Evolutionary conservation across 64 coral and sea anemone species (phyloP).

Genomic region (Montipora efflorescens): DNA sequence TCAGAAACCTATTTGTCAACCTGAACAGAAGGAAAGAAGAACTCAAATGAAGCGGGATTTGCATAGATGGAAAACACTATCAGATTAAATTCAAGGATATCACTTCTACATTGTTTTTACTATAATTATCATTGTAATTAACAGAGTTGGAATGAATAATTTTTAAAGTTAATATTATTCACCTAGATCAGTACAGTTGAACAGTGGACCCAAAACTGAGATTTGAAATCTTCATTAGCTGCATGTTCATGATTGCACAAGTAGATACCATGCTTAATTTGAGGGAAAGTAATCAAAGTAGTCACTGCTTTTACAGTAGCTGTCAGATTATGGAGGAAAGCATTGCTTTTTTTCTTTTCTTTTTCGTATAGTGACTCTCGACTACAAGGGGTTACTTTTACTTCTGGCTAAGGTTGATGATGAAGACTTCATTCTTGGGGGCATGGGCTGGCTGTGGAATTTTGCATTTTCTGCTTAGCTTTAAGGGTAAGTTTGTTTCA

Average conservation of each 20-base stretch:
- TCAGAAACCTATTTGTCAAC: background rate
- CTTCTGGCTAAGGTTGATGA: constrained; percentile 34
- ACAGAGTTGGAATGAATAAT: background rate
- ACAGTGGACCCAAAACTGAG: no score
- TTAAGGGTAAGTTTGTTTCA: constrained; percentile 25
- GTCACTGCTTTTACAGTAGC: background rate
- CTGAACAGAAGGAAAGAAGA: background rate
- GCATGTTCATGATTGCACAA: no score
- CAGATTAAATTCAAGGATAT: background rate
- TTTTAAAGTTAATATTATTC: background rate
- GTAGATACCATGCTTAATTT: background rate
- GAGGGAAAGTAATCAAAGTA: background rate
- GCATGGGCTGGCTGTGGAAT: constrained; percentile 16
- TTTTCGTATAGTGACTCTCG: constrained; percentile 28
- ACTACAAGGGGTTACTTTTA: constrained; percentile 20
- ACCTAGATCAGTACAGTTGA: no score
- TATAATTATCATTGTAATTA: background rate
- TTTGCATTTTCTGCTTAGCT: constrained; percentile 20
- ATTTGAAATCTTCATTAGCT: no score
- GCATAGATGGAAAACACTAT: background rate
- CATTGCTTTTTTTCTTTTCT: background rate
- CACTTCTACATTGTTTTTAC: background rate
- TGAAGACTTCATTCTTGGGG: constrained; percentile 31
- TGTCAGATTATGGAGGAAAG: background rate
- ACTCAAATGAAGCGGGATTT: background rate